These are phyloP conservation scores for Agriopis leucophaearia DNA, from an alignment of 2,888 invertebrate genomes.

Conservation along the genomic window DNA sequence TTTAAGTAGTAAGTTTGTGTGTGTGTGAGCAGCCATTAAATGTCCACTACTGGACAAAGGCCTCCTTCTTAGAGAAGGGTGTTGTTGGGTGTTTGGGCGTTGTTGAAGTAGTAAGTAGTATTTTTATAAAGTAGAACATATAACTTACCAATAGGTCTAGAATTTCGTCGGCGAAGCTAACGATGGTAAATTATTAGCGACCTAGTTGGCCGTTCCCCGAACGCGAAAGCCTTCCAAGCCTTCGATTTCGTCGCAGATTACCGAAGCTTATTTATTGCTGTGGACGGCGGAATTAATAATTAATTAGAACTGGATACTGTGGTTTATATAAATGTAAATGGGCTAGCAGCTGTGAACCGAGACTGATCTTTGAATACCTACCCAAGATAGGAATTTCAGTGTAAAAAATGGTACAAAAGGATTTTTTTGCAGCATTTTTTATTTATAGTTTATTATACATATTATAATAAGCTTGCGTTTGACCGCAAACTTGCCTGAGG, in stretches of 20 bases:
- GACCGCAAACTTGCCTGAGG: too few relatives aligned
- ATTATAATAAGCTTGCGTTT: too few relatives aligned
- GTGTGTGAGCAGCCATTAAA: too few relatives aligned
- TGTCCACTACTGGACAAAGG: too few relatives aligned
- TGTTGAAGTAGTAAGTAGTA: too few relatives aligned
- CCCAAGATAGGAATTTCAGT: background rate
- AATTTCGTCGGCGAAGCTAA: constrained; percentile 47
- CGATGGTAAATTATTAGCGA: constrained; percentile 53
- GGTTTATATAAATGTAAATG: constrained; percentile 29
- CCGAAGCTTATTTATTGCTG: constrained; percentile 29
- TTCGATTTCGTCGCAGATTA: constrained; percentile 32
- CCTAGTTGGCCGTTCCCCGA: constrained; percentile 55
- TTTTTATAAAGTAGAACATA: too few relatives aligned
- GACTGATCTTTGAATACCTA: background rate
- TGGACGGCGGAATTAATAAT: constrained; percentile 32
- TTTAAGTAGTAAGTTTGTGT: too few relatives aligned
- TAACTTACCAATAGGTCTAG: constrained; percentile 34
- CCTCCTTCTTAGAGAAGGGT: too few relatives aligned
- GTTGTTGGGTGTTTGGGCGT: too few relatives aligned
- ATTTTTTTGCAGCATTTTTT: too few relatives aligned
- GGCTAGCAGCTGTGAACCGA: background rate
- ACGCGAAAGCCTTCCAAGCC: constrained; percentile 46
- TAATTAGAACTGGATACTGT: constrained; percentile 29
- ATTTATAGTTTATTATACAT: too few relatives aligned
- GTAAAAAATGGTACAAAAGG: too few relatives aligned